Base-by-base conservation (phyloP, 2,113 vertebrate species). In the Galemys pyrenaicus region DNA sequence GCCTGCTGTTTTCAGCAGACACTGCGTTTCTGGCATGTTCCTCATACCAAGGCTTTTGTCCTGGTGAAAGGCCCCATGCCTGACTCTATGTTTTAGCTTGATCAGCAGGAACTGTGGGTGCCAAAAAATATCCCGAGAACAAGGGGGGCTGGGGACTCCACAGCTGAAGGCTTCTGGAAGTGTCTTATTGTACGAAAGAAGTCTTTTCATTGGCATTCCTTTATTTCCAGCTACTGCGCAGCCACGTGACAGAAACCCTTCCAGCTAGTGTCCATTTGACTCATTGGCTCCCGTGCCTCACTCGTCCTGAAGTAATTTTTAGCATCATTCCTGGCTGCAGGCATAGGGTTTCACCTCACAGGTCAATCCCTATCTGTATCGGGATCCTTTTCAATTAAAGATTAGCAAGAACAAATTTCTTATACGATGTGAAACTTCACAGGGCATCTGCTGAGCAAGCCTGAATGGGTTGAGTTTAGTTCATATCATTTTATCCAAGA, bases 401-500 rank as follows among this genome's bases (percentile, higher is more conserved):
- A 80, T 94, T 87, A 94, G 65, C n/a, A 83, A 94, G 65, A 73
- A 82, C 28, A 83, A 95, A 92, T 60, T 94, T 94, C 77, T 92
- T 73, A 37, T 51, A 65, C 92, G 51, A 83, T 77, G 81, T 84
- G 91, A 75, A 94, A 92, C 54, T 75, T 96, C 80, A 81, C 82
- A 94, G 94, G 37, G 41, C 92, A 35, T 37, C 85, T 94, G 65
- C 39, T 84, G 89, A 91, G 65, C 73, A 87, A 93, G 91, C 84
- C 82, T 84, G 35, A 96, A 81, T 54, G 86, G 74, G 94, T 39
- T 82, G 88, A 90, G 46, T 94, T 96, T 91, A 62, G 65, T 92
- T 96, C 83, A 64, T 82, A 73, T 95, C 71, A 94, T 94, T 96
- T 95, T 95, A 92, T 95, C 79, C 65, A 80, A 91, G 79, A 96